A percentile compares a stretch with the other conserved stretches of the same genome.
Evolutionary conservation across 2,797 vertebrate genomes (phyloP).

Genomic region (Spea hammondii): DNA sequence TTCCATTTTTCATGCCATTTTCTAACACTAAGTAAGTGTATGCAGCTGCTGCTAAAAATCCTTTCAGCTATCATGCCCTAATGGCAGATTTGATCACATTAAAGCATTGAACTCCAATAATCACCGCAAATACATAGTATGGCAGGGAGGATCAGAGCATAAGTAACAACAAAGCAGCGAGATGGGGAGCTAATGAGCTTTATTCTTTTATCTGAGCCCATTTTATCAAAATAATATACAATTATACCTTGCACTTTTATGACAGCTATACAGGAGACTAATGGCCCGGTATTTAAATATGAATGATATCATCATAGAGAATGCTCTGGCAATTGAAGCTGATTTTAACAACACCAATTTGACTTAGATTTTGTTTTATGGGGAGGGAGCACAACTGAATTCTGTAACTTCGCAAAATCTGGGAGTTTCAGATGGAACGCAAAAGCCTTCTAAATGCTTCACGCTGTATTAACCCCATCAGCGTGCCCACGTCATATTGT

Average conservation of each 20-base stretch:
- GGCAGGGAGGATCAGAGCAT: conserved; percentile 65
- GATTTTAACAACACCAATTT: conserved; percentile 54
- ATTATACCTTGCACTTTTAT: conserved; percentile 72
- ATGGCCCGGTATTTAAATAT: conserved; percentile 74
- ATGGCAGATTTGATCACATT: conserved; percentile 71
- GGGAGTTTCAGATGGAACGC: background rate
- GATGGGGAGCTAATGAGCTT: conserved; percentile 71
- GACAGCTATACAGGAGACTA: conserved; percentile 65
- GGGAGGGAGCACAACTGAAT: background rate
- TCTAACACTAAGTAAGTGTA: conserved; percentile 63
- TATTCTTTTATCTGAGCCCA: conserved; percentile 72
- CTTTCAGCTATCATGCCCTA: conserved; percentile 69
- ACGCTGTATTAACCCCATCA: background rate
- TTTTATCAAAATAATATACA: conserved; percentile 76
- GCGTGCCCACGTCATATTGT: background rate
- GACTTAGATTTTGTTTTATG: conserved; percentile 56
- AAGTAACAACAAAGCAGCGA: conserved; percentile 70
- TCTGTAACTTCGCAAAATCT: conserved; percentile 18
- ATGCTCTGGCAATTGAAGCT: conserved; percentile 64
- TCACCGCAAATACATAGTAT: conserved; percentile 65
- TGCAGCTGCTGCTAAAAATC: conserved; percentile 64
- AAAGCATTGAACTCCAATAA: conserved; percentile 70
- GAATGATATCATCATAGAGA: conserved; percentile 68
- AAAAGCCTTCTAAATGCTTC: background rate
- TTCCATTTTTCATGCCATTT: conserved; percentile 70